A percentile compares a stretch with the other conserved stretches of the same genome.
Conservation (phyloP, 53 echinoderm and acorn worm species). For the Temnopleurus reevesii region DNA sequence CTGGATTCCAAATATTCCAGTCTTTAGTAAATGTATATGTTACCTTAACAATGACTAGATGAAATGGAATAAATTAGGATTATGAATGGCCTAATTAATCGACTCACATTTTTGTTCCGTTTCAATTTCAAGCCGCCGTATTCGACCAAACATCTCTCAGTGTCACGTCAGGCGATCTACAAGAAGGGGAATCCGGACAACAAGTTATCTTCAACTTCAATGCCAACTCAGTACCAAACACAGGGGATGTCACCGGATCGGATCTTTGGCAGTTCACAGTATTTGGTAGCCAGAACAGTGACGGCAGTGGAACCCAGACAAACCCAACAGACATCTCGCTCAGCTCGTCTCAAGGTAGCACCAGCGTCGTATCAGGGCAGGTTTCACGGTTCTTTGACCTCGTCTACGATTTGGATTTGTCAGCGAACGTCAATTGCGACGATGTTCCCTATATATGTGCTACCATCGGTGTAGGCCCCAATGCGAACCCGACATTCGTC, state of each 20-base stretch:
- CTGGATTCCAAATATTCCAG: too few species aligned
- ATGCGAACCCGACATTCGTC: background rate
- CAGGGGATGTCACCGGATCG: slow-evolving; percentile 54
- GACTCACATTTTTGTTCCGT: too few species aligned
- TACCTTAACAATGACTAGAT: too few species aligned
- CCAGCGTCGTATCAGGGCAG: slow-evolving; percentile 42
- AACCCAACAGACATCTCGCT: slow-evolving; percentile 36
- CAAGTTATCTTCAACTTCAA: slow-evolving; percentile 43
- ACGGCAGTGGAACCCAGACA: slow-evolving; percentile 59
- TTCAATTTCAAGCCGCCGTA: too few species aligned
- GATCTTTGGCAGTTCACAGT: slow-evolving; percentile 70
- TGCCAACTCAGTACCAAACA: slow-evolving; percentile 43
- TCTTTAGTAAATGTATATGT: too few species aligned
- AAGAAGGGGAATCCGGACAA: slow-evolving; percentile 47
- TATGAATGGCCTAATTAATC: too few species aligned
- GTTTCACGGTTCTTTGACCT: slow-evolving; percentile 40
- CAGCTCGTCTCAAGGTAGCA: slow-evolving; percentile 1
- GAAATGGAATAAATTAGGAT: too few species aligned
- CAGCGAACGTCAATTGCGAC: slow-evolving; percentile 34
- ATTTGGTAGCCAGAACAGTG: slow-evolving; percentile 67
- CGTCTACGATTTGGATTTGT: slow-evolving; percentile 45
- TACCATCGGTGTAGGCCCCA: slow-evolving; percentile 46
- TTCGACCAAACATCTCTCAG: background rate
- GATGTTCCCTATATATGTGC: slow-evolving; percentile 75
- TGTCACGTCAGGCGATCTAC: slow-evolving; percentile 37